Evolutionary conservation across 1,140 invertebrate genomes (phyloP).

Genomic region (Carcinoscorpius rotundicauda): DNA sequence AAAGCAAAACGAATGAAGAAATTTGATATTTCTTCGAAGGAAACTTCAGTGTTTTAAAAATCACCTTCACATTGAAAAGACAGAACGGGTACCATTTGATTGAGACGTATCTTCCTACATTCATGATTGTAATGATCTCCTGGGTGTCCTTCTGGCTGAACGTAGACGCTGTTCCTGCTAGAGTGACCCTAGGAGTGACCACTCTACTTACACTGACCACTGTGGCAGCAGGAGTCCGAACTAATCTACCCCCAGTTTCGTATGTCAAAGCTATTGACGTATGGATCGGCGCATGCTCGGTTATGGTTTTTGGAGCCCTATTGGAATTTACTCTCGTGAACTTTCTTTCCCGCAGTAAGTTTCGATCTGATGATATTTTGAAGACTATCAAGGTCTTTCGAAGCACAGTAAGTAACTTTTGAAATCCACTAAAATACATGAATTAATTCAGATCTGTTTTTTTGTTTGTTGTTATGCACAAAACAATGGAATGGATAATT

Average conservation of each 20-base stretch:
- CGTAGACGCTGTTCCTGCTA: constrained; percentile 64
- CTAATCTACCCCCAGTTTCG: constrained; percentile 29
- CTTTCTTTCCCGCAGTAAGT: constrained; percentile 21
- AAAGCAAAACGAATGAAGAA: no score
- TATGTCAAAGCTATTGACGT: constrained; percentile 25
- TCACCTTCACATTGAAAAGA: constrained; percentile 21
- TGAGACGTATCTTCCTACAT: constrained; percentile 79
- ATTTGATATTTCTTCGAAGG: constrained; percentile 12
- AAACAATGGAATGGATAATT: no score
- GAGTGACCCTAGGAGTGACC: constrained; percentile 31
- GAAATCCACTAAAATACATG: no score
- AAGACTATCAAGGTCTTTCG: constrained; percentile 4
- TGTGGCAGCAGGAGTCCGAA: constrained; percentile 26
- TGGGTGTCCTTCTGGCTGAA: constrained; percentile 87
- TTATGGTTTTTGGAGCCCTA: constrained; percentile 32
- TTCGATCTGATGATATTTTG: constrained; percentile 9
- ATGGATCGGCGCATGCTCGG: constrained; percentile 30
- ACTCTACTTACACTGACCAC: constrained; percentile 31
- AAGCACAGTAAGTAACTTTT: no score
- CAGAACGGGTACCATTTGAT: constrained; percentile 64
- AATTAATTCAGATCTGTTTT: no score
- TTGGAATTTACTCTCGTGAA: constrained; percentile 33
- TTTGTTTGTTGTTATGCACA: no score
- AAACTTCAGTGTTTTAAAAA: constrained; percentile 23
- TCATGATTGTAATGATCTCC: constrained; percentile 72